Conservation (phyloP, 1,140 invertebrate genomes). For the Nomia melanderi region DNA sequence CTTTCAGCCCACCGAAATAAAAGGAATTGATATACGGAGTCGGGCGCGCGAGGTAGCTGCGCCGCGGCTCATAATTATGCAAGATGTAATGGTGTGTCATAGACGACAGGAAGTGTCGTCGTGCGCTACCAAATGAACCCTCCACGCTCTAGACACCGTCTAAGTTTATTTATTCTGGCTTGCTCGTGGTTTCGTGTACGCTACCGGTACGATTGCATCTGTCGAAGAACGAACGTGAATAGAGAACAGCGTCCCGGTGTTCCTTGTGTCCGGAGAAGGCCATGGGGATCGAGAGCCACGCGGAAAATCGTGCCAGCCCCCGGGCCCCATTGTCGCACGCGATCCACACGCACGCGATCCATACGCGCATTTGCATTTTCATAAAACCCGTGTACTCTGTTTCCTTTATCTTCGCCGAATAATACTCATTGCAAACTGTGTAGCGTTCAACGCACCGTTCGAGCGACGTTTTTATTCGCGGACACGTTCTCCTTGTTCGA, state of each 20-base stretch:
- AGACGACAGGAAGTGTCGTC: slow-evolving; percentile 29
- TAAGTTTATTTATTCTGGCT: slow-evolving; percentile 30
- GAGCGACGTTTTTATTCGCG: background rate
- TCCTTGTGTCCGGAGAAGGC: background rate
- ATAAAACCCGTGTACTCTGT: background rate
- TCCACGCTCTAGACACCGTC: background rate
- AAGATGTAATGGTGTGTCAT: slow-evolving; percentile 18
- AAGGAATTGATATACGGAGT: background rate
- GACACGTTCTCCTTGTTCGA: background rate
- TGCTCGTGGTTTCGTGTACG: background rate
- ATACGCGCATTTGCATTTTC: slow-evolving; percentile 14
- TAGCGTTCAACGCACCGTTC: background rate
- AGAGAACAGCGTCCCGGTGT: background rate
- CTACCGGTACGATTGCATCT: background rate
- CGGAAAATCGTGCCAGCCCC: background rate
- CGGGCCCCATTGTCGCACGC: background rate
- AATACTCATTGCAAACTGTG: background rate
- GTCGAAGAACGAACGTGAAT: background rate
- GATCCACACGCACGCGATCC: background rate
- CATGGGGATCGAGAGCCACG: background rate
- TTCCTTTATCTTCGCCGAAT: background rate
- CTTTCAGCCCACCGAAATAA: background rate
- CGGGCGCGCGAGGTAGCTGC: background rate
- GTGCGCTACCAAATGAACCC: background rate
- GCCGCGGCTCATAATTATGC: slow-evolving; percentile 21